These are phyloP conservation scores for Subacronicta megacephala DNA, from an alignment of 2,888 invertebrate species.

Conservation along the genomic window DNA sequence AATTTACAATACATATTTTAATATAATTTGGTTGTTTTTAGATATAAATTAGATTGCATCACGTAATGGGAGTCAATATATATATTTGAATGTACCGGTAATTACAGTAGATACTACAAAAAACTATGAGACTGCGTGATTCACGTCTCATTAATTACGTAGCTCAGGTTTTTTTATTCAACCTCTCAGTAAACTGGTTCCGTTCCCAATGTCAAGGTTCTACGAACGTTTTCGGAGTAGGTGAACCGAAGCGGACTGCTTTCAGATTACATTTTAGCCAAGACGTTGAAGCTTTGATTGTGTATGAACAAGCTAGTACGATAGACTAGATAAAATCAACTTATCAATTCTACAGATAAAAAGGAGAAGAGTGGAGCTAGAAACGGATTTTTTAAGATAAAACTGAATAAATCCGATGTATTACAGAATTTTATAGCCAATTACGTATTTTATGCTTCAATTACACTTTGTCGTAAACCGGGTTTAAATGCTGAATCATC, in stretches of 20 bases:
- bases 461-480: slow-evolving; percentile 34
- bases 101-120: slow-evolving; percentile 37
- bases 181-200: slow-evolving; percentile 61
- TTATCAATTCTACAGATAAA: too few relatives aligned
- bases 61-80: slow-evolving; percentile 26
- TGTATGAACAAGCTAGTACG: too few relatives aligned
- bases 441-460: slow-evolving; percentile 38
- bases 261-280: slow-evolving; percentile 12
- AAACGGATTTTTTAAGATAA: slow-evolving; percentile 4
- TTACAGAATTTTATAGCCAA: slow-evolving; percentile 26
- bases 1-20: slow-evolving; percentile 11
- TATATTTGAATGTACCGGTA: slow-evolving; percentile 24
- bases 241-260: slow-evolving; percentile 20
- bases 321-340: too few relatives aligned
- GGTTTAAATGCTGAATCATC: slow-evolving; percentile 18
- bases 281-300: neutral
- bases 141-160: slow-evolving; percentile 64
- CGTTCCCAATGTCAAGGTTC: slow-evolving; percentile 73
- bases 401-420: slow-evolving; percentile 12
- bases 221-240: slow-evolving; percentile 41
- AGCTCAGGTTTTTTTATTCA: slow-evolving; percentile 62
- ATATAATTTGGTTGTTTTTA: slow-evolving; percentile 18
- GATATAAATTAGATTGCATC: slow-evolving; percentile 32
- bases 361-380: neutral
- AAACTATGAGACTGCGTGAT: slow-evolving; percentile 50